phyloP scores from a whole-genome alignment of 2,888 invertebrate genomes.

The Agriopis aurantiaria region DNA sequence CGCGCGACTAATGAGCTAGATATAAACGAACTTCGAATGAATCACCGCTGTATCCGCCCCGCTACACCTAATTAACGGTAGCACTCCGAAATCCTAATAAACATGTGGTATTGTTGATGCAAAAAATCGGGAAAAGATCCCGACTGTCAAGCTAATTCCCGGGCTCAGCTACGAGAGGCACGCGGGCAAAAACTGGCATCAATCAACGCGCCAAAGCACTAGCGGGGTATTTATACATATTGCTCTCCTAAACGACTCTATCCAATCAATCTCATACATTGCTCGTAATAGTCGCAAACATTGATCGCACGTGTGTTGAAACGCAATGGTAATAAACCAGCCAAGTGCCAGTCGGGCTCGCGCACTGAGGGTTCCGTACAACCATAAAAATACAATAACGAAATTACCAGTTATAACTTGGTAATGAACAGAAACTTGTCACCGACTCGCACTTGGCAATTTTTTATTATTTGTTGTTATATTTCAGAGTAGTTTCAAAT shows the following conservation, averaged over 20 bases:
- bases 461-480: too few species aligned
- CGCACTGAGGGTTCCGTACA: too few species aligned
- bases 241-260: slow-evolving; percentile 42
- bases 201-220: slow-evolving; percentile 70
- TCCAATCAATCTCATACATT: slow-evolving; percentile 41
- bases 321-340: not conserved
- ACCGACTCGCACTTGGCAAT: too few species aligned
- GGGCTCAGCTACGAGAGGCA: slow-evolving; percentile 70
- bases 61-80: slow-evolving; percentile 78
- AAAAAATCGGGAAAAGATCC: slow-evolving; percentile 81
- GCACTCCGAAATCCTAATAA: slow-evolving; percentile 59
- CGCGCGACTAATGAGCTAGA: slow-evolving; percentile 44
- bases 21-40: slow-evolving; percentile 50
- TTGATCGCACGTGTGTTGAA: slow-evolving; percentile 20
- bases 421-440: too few species aligned
- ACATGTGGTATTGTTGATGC: slow-evolving; percentile 75
- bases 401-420: too few species aligned
- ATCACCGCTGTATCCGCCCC: slow-evolving; percentile 67
- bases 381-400: too few species aligned
- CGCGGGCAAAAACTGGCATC: slow-evolving; percentile 81
- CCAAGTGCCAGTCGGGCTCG: too few species aligned
- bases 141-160: slow-evolving; percentile 81
- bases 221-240: slow-evolving; percentile 62
- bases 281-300: slow-evolving; percentile 30
- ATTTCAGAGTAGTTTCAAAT: too few species aligned